Percentiles rank a stretch among this genome's conserved stretches.
Conservation (phyloP, 2,797 vertebrate genomes). For the Bufotes viridis region DNA sequence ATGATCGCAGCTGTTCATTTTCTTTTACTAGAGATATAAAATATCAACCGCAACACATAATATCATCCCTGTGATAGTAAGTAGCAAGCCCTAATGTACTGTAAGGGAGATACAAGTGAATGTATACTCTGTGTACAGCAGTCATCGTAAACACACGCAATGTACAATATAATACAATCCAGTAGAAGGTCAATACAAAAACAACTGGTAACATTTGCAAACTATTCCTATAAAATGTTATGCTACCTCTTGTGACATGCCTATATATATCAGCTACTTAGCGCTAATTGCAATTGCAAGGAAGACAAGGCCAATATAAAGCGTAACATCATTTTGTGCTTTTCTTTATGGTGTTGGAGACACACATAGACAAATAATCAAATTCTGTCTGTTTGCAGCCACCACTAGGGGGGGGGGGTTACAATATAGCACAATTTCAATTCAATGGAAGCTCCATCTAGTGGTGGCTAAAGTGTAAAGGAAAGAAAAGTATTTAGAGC, state of each 20-base stretch:
- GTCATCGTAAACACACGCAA: not conserved
- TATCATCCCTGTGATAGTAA: not conserved
- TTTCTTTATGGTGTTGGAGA: not conserved
- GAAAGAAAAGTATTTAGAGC: too few relatives aligned
- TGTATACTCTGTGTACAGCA: not conserved
- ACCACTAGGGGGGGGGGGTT: too few relatives aligned
- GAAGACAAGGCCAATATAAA: not conserved
- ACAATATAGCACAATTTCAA: too few relatives aligned
- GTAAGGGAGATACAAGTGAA: not conserved
- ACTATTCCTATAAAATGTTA: not conserved
- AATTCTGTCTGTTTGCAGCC: too few relatives aligned
- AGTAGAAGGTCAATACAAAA: not conserved
- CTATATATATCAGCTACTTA: not conserved
- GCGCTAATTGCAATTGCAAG: not conserved
- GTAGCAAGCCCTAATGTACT: not conserved
- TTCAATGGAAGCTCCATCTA: too few relatives aligned
- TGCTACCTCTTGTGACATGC: not conserved
- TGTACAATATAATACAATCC: not conserved
- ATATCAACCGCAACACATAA: not conserved
- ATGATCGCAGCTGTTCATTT: not conserved
- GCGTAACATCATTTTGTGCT: not conserved
- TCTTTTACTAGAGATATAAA: not conserved
- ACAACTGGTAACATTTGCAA: not conserved
- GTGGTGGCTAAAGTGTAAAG: too few relatives aligned
- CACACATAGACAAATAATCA: too few relatives aligned